Percentiles rank a stretch among this genome's conserved stretches.
These are phyloP conservation scores for Catharus minimus DNA, from an alignment of 2,113 vertebrate species.

Conservation along the genomic window DNA sequence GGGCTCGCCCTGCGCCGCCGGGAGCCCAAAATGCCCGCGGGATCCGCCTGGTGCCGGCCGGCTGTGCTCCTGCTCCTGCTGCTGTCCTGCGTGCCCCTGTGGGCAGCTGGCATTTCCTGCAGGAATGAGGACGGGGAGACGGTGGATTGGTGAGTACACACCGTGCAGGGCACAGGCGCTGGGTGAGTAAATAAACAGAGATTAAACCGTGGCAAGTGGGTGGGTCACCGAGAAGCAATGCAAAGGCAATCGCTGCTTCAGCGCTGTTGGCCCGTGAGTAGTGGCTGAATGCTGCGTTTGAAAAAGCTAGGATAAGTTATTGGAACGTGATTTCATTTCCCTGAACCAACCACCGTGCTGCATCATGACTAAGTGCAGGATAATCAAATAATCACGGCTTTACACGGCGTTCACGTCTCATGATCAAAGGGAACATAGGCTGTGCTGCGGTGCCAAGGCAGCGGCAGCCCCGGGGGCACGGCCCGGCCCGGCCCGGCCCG, in stretches of 20 bases:
- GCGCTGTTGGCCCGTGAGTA: background rate
- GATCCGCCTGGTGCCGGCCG: background rate
- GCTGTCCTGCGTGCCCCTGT: background rate
- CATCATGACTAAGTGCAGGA: background rate
- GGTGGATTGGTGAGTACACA: constrained; percentile 91
- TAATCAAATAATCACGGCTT: background rate
- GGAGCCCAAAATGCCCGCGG: constrained; percentile 52
- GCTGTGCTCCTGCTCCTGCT: constrained; percentile 44
- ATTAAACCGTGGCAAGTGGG: background rate
- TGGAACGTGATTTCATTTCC: background rate
- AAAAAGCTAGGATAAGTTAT: background rate
- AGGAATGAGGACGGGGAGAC: constrained; percentile 82
- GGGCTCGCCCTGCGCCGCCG: background rate
- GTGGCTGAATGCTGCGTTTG: background rate
- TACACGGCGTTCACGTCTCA: background rate
- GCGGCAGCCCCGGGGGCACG: background rate
- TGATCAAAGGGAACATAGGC: background rate
- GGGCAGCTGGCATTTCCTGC: constrained; percentile 80
- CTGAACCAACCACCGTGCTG: background rate
- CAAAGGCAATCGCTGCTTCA: background rate
- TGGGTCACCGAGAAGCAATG: background rate
- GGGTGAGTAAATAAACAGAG: background rate
- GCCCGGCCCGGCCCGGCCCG: background rate
- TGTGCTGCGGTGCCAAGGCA: background rate
- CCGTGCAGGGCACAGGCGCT: background rate